Base-by-base conservation (phyloP, 2,888 invertebrate species). In the Watsonalla binaria region DNA sequence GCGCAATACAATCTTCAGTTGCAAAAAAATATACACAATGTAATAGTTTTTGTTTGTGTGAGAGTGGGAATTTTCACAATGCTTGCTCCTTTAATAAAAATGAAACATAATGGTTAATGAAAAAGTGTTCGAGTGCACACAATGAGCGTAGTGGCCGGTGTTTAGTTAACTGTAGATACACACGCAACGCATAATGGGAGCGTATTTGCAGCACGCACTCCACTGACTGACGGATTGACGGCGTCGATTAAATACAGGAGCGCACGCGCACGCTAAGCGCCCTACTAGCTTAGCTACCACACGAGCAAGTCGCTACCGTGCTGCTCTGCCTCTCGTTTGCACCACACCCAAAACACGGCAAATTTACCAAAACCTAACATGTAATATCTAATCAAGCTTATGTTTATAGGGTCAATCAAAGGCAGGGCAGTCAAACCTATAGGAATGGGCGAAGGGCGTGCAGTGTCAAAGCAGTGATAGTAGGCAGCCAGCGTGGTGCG, bases 51-150 rank as follows among this genome's bases (percentile, higher is more conserved):
- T 56, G 45, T 56, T 52, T 56, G 61, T 78, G 78, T 82, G 81
- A 72, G 82, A 81, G 72, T 80, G 81, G 72, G 82, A 83, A 81
- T 74, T 70, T 74, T 73, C 68, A 77, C 81, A 82, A 82, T 78
- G 65, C 63, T 55, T 56, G 66, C 72, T 80, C 72, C 73, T 82
- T 76, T 78, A 78, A 80, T 78, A 79, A 75, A 66, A 77, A 76
- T 76, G 69, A 70, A 70, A 70, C 69, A 76, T 75, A 78, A 76
- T 77, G 68, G 72, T 63, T 67, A 66, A 72, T 70, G 76, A 78
- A 78, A 73, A 80, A 80, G 67, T 68, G 72, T 70, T 76, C 63
- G 66, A 68, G 65, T 74, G 78, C 70, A 78, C 74, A 77, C 77
- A 79, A 78, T 79, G 76, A 71, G 61, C 58, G 63, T 56, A 67